Evolutionary conservation across 1,140 invertebrate genomes (phyloP).

Genomic region (Teleogryllus occipitalis): DNA sequence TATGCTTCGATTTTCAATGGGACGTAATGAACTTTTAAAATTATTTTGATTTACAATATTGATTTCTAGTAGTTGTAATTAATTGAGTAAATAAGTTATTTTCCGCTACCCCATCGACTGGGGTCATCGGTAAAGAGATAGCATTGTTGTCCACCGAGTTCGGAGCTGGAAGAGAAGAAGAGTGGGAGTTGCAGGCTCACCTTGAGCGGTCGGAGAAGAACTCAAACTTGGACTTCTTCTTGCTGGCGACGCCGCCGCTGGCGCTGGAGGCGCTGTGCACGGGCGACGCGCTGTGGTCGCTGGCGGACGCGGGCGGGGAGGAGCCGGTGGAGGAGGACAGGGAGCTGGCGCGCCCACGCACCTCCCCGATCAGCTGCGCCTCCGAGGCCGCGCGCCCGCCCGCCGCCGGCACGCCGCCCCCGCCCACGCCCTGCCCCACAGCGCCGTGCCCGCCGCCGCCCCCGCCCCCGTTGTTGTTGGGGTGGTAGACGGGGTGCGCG

Average conservation of each 20-base stretch:
- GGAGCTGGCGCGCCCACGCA: constrained; percentile 46
- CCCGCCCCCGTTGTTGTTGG: constrained; percentile 28
- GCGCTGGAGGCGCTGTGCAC: constrained; percentile 46
- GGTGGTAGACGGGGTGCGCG: constrained; percentile 30
- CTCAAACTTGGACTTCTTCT: constrained; percentile 68
- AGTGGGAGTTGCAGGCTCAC: constrained; percentile 41
- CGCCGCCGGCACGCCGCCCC: constrained; percentile 19
- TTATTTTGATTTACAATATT: too few relatives aligned
- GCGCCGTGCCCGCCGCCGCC: constrained; percentile 31
- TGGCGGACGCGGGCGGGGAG: constrained; percentile 56
- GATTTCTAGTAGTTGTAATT: too few relatives aligned
- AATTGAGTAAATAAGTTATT: too few relatives aligned
- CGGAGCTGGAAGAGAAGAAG: neutral
- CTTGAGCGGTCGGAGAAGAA: constrained; percentile 68
- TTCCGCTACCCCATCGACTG: too few relatives aligned
- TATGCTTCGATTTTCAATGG: too few relatives aligned
- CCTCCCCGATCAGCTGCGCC: constrained; percentile 18
- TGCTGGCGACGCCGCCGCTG: constrained; percentile 37
- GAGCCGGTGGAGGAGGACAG: constrained; percentile 55
- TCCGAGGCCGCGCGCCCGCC: constrained; percentile 17
- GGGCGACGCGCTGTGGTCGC: constrained; percentile 60
- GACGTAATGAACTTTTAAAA: too few relatives aligned
- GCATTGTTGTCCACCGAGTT: too few relatives aligned
- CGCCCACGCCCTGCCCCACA: constrained; percentile 31
- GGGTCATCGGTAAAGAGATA: too few relatives aligned